Percentiles rank a stretch among this genome's conserved stretches.
Conservation (phyloP, 37 sponge, comb jelly and placozoan species). For the Ianthella basta region DNA sequence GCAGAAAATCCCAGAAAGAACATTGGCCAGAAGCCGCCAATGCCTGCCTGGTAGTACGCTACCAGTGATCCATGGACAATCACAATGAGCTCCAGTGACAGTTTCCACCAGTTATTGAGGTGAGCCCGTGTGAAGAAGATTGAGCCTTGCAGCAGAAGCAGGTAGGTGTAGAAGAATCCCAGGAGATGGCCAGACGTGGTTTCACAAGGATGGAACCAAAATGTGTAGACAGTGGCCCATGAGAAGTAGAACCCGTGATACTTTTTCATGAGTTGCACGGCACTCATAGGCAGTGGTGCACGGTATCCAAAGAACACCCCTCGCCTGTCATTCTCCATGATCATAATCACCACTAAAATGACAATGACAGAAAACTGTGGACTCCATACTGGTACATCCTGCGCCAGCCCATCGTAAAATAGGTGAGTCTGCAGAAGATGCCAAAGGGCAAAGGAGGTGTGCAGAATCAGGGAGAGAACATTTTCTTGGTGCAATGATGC, state of each 20-base stretch:
- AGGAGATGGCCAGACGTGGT: slow-evolving; percentile 27
- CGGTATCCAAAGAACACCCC: slow-evolving; percentile 27
- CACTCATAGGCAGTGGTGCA: slow-evolving; percentile 8
- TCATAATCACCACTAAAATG: slow-evolving; percentile 22
- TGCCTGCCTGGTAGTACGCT: background rate
- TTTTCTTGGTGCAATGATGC: slow-evolving; percentile 8
- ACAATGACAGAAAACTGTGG: slow-evolving; percentile 15
- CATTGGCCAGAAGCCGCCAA: slow-evolving; percentile 5
- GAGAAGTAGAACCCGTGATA: slow-evolving; percentile 51
- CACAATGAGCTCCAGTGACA: slow-evolving; percentile 31
- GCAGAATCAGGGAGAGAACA: background rate
- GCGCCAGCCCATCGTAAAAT: slow-evolving; percentile 40
- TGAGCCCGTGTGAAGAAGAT: slow-evolving; percentile 30
- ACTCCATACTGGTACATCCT: background rate
- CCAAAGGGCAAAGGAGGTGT: slow-evolving; percentile 10
- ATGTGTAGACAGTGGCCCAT: slow-evolving; percentile 43
- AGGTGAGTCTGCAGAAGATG: slow-evolving; percentile 40
- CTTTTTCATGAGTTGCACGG: slow-evolving; percentile 27
- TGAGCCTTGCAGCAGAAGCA: slow-evolving; percentile 29
- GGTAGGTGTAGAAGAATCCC: slow-evolving; percentile 37
- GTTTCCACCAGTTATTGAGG: slow-evolving; percentile 31
- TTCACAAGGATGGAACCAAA: slow-evolving; percentile 46
- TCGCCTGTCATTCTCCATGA: slow-evolving; percentile 40
- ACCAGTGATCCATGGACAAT: slow-evolving; percentile 23
- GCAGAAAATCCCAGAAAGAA: slow-evolving; percentile 35